Base-by-base conservation (phyloP, 2,888 invertebrate genomes). In the Athalia rosae region DNA sequence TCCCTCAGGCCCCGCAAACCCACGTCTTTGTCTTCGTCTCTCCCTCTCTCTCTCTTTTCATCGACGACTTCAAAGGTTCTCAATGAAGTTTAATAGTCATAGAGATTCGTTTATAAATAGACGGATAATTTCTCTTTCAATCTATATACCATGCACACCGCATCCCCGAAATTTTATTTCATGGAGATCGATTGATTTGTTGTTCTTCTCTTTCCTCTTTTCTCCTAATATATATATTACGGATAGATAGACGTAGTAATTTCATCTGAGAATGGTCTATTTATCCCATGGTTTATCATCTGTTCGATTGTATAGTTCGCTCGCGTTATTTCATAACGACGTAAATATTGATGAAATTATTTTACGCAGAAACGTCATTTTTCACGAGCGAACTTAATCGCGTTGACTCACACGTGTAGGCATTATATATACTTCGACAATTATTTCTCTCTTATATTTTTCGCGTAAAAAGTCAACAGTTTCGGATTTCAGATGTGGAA, bases 61-160 rank as follows among this genome's bases (percentile, higher is more conserved):
- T 76, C 77, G 45, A 53, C 62, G 78, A 81, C 82, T 82, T 83
- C 83, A 81, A 85, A 83, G 84, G 81, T 85, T 84, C 83, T 84
- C 84, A 84, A 84, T 85, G 82, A 79, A 81, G 82, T 80, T 81
- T 80, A 43, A 56, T 43, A 58, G 58, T 43, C 43, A 41, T 41
- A 69, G 7, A 15, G 66, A 48, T 66, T 48, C 13, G 15, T 13
- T 43, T 62, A 62, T 43, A 43, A 64, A 64, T 64, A n/a, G 47
- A 28, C 28, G 28, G 28, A 28, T 28, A 28, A 28, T 28, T 28
- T 28, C 28, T 28, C 28, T 28, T 28, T 28, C 28, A 28, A 28
- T 28, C 28, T 28, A 28, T 28, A 28, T 28, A n/a, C n/a, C 28
- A 28, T 2, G 28, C 28, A 2, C 28, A 28, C 0, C 53, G 11